Evolutionary conservation across 2,113 vertebrate genomes (phyloP).

Genomic region (Vireo altiloquus): DNA sequence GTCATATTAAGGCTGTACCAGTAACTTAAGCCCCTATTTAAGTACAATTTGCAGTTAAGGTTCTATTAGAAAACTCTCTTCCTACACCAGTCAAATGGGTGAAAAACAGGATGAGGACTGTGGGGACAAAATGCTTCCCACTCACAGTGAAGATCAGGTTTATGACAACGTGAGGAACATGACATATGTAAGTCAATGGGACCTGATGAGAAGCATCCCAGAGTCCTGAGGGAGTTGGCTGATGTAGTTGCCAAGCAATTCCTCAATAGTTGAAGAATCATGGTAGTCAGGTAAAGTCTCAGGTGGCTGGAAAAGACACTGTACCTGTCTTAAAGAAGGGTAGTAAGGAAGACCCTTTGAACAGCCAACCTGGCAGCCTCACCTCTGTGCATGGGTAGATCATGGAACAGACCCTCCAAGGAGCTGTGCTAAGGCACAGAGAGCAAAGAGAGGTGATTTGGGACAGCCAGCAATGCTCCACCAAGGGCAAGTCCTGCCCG

Average conservation of each 20-base stretch:
- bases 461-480: not conserved
- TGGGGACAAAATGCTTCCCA: not conserved
- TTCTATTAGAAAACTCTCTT: not conserved
- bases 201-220: not conserved
- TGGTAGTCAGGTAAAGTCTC: not conserved
- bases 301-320: not conserved
- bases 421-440: not conserved
- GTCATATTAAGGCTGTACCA: not conserved
- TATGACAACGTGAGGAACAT: no score
- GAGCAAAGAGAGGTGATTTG: not conserved
- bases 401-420: not conserved
- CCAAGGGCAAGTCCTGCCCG: not conserved
- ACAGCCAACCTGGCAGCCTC: accelerated
- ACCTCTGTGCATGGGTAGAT: not conserved
- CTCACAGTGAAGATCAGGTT: not conserved
- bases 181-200: not conserved
- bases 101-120: not conserved
- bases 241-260: not conserved
- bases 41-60: not conserved
- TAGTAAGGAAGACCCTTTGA: not conserved
- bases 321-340: not conserved
- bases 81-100: no score
- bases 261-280: not conserved
- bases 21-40: not conserved
- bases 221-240: not conserved